Percentiles rank a stretch among this genome's conserved stretches.
Evolutionary conservation across 1,140 invertebrate genomes (phyloP).

Genomic region (Drosophila chauvacae): DNA sequence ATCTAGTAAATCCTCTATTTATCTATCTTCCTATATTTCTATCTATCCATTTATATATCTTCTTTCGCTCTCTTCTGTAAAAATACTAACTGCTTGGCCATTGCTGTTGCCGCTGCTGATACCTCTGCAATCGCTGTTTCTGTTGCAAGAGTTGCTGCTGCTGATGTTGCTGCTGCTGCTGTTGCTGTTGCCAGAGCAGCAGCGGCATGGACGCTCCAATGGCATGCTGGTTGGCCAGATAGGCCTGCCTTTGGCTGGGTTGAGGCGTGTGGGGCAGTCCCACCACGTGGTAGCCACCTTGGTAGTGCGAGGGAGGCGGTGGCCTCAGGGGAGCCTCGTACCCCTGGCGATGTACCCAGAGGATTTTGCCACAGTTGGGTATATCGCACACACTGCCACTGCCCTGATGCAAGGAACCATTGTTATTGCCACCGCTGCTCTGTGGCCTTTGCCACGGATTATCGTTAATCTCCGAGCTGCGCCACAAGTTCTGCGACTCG

Average conservation of each 20-base stretch:
- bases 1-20: too few species aligned
- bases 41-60: neutral
- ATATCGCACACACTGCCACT: slow-evolving; percentile 69
- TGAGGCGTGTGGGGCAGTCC: slow-evolving; percentile 76
- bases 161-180: slow-evolving; percentile 13
- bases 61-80: neutral
- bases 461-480: slow-evolving; percentile 30
- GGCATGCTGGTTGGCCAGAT: slow-evolving; percentile 76
- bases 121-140: slow-evolving; percentile 17
- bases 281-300: slow-evolving; percentile 62
- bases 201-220: slow-evolving; percentile 76
- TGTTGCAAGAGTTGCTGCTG: slow-evolving; percentile 25
- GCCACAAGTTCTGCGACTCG: slow-evolving; percentile 30
- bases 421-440: slow-evolving; percentile 56
- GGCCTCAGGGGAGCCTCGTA: slow-evolving; percentile 50
- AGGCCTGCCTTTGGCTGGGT: slow-evolving; percentile 66
- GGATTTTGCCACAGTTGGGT: slow-evolving; percentile 79
- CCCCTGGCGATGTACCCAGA: slow-evolving; percentile 65
- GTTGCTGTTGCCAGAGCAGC: slow-evolving; percentile 64
- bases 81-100: slow-evolving; percentile 66
- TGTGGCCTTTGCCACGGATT: slow-evolving; percentile 53
- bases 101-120: slow-evolving; percentile 45
- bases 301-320: slow-evolving; percentile 30
- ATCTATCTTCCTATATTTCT: too few species aligned
- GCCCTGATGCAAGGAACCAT: slow-evolving; percentile 30